These are phyloP conservation scores for Phocoena phocoena DNA, from an alignment of 2,113 vertebrate genomes.

Conservation along the genomic window DNA sequence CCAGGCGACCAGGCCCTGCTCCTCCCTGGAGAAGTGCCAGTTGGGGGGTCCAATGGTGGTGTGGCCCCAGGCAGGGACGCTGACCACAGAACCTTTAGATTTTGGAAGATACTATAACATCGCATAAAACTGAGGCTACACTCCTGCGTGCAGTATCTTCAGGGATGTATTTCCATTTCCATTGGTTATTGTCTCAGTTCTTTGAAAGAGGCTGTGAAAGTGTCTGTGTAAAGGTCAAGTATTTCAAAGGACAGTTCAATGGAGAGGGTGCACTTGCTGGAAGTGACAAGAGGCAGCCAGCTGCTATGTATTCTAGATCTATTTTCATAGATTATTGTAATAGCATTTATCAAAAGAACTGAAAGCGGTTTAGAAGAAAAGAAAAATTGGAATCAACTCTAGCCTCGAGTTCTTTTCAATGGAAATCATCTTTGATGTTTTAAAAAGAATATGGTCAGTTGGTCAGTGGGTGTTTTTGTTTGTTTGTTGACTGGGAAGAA, in stretches of 20 bases:
- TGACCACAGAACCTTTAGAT: background rate
- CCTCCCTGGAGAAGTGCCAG: background rate
- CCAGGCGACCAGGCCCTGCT: background rate
- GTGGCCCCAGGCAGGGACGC: background rate
- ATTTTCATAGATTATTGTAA: background rate
- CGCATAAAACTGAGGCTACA: background rate
- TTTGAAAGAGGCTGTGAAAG: background rate
- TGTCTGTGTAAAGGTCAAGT: background rate
- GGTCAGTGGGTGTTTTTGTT: background rate
- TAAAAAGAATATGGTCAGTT: background rate
- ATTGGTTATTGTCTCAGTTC: background rate
- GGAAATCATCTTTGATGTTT: background rate
- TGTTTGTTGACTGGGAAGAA: background rate
- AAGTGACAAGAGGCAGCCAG: background rate
- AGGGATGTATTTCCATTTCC: rapidly evolving
- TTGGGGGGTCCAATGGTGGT: rapidly evolving
- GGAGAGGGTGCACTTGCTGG: background rate
- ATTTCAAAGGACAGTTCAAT: background rate
- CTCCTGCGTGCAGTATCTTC: rapidly evolving
- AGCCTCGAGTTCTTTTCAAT: background rate
- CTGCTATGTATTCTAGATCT: background rate
- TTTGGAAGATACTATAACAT: background rate
- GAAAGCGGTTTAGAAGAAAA: background rate
- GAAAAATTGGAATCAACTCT: background rate
- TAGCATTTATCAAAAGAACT: background rate